A percentile compares a stretch with the other conserved stretches of the same genome.
These are phyloP conservation scores for Lamellibrachia satsuma DNA, from an alignment of 2,888 invertebrate genomes.

Conservation along the genomic window DNA sequence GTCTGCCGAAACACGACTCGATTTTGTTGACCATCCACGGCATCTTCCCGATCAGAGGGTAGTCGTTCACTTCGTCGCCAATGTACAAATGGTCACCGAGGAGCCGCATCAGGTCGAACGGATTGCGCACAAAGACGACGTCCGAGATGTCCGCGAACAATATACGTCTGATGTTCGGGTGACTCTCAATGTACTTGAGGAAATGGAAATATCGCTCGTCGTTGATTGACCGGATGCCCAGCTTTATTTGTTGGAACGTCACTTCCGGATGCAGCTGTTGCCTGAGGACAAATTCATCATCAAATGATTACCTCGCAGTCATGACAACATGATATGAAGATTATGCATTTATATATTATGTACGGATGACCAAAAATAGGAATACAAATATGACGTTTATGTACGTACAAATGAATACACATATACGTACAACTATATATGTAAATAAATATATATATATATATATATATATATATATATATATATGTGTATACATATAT, in stretches of 20 bases:
- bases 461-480: no score
- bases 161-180: background rate
- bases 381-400: no score
- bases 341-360: no score
- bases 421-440: no score
- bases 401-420: no score
- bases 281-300: background rate
- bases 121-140: slow-evolving; percentile 22
- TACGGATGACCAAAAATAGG: no score
- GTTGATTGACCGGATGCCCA: background rate
- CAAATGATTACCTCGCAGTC: background rate
- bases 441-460: no score
- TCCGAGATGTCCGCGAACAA: slow-evolving; percentile 22
- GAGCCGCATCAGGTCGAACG: slow-evolving; percentile 14
- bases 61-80: background rate
- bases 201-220: slow-evolving; percentile 23
- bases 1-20: background rate
- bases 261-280: background rate
- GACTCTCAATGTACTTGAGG: slow-evolving; percentile 20
- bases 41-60: background rate
- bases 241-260: background rate
- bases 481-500: no score
- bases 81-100: slow-evolving; percentile 18
- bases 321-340: background rate
- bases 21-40: background rate